Base-by-base conservation (phyloP, 2,797 vertebrate species). In the Uromys caudimaculatus region DNA sequence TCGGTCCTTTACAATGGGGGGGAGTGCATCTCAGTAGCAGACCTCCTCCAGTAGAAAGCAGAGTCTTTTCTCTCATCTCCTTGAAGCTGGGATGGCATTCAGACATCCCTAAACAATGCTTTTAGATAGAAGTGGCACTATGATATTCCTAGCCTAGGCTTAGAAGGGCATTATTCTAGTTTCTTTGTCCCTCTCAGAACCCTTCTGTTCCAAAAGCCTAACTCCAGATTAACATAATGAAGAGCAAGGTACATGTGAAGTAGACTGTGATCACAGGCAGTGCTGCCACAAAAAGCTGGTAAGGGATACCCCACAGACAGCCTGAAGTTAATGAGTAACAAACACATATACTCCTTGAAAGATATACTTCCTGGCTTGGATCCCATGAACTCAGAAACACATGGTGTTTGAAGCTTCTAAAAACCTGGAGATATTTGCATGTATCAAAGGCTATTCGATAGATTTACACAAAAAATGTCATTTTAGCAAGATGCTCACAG, bases 181-280 rank as follows among this genome's bases (percentile, higher is more conserved):
- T 32, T 62, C 9, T 32, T 10, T 52, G 35, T 79, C 21, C 5
- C 12, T 76, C 13, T 75, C 41, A 83, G 54, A 82, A n/a, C 23
- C 0, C 52, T 50, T 17, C 12, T 23, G 50, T 4, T 38, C 0
- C 17, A 60, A 17, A 23, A 87, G 44, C 23, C 56, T 1, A 47
- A 47, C 7, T 21, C 17, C 38, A 85, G 54, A 35, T 19, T 83
- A 56, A 81, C 17, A 54, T 21, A 38, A 27, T 75, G 38, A 81
- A 86, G 6, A 90, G 29, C 13, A n/a, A n/a, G 76, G 7, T 52
- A 10, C 0, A 1, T 6, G 8, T 0, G 13, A 81, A 54, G 71
- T 2, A 62, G 35, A 69, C 2, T 38, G 2, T 14, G 0, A 4
- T 58, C 27, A 75, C 0, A 56, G 21, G 1, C 32, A 54, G 56